Conservation (phyloP, 2,797 vertebrate genomes). For the Meriones psammophilus region DNA sequence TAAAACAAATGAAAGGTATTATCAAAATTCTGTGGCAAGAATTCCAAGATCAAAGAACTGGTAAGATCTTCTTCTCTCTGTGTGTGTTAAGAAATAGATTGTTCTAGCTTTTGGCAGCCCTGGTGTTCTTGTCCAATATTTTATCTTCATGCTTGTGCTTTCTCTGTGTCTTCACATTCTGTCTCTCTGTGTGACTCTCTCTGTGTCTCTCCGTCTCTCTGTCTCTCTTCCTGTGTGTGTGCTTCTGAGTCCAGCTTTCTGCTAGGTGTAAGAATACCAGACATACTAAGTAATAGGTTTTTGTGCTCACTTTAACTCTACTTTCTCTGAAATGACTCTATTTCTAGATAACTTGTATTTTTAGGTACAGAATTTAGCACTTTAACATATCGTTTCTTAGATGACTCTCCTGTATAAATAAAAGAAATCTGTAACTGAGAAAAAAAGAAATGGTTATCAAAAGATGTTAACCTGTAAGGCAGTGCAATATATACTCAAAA, state of each 20-base stretch:
- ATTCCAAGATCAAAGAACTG: background rate
- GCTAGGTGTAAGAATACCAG: background rate
- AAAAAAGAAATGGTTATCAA: background rate
- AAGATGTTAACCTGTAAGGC: background rate
- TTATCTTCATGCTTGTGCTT: background rate
- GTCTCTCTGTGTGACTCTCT: background rate
- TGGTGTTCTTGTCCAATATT: background rate
- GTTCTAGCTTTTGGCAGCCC: background rate
- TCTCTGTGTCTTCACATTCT: background rate
- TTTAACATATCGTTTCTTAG: background rate
- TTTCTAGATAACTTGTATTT: constrained; percentile 17
- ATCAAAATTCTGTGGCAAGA: background rate
- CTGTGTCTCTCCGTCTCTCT: background rate
- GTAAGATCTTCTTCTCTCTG: background rate
- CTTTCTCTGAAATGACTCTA: background rate
- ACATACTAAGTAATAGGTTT: background rate
- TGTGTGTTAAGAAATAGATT: background rate
- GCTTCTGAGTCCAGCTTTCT: background rate
- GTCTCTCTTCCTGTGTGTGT: fast-evolving
- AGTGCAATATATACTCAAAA: background rate
- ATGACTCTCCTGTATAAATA: background rate
- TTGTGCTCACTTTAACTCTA: background rate
- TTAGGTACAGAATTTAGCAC: background rate
- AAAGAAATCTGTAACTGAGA: background rate
- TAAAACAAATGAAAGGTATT: background rate